These are phyloP conservation scores for Chlorocebus sabaeus DNA, from an alignment of 2,113 vertebrate species.

Conservation along the genomic window DNA sequence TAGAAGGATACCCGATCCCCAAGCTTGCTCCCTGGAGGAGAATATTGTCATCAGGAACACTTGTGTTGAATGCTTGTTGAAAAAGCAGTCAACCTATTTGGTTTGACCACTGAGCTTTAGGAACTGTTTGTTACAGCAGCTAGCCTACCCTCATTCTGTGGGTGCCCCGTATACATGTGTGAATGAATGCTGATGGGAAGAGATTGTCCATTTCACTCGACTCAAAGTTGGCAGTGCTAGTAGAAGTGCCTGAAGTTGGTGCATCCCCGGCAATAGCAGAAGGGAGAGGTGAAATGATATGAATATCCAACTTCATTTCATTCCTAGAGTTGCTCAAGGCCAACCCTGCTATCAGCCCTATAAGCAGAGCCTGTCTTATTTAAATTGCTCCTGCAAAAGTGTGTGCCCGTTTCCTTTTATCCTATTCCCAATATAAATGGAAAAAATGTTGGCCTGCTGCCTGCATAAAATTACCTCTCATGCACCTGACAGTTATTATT, in stretches of 20 bases:
- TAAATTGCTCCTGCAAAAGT: not conserved
- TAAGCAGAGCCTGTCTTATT: not conserved
- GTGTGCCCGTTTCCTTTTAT: not conserved
- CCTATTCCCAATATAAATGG: not conserved
- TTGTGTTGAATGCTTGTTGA: not conserved
- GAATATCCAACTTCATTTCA: not conserved
- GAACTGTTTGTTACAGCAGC: not conserved
- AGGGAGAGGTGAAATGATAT: not conserved
- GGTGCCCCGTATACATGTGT: not conserved
- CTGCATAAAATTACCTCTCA: not conserved
- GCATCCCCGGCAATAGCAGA: not conserved
- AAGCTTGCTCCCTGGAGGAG: not conserved
- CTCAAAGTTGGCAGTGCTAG: not conserved
- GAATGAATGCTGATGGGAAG: not conserved
- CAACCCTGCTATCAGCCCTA: not conserved
- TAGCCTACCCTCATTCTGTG: too few species aligned
- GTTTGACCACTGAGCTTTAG: not conserved
- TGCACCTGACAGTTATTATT: not conserved
- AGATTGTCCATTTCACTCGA: not conserved
- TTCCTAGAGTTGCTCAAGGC: not conserved
- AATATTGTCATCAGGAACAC: not conserved
- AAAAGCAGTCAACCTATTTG: not conserved
- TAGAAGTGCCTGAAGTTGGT: not conserved
- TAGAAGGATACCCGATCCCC: not conserved
- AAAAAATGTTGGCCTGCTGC: not conserved